Evolutionary conservation across 64 coral and sea anemone species (phyloP).

Genomic region (Trachythela sp.): DNA sequence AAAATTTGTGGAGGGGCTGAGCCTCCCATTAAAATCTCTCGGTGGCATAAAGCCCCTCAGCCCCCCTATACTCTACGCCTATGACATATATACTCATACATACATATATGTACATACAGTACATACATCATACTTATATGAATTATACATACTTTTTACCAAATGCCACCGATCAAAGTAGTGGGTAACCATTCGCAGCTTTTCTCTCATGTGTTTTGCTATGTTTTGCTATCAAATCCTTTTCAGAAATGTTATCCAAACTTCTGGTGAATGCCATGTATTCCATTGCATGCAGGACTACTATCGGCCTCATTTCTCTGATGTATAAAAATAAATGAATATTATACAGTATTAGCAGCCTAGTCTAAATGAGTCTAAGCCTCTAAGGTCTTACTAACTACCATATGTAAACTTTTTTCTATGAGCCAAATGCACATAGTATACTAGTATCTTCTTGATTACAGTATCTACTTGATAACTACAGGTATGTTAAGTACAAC

Average conservation of each 20-base stretch:
- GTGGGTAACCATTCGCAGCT: neutral
- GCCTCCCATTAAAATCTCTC: no score
- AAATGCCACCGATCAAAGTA: conserved; percentile 11
- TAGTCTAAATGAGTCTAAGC: neutral
- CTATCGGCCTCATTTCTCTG: neutral
- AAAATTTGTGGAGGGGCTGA: no score
- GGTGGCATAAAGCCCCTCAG: no score
- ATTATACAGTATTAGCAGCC: neutral
- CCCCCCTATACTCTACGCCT: no score
- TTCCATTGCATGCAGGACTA: conserved; percentile 2
- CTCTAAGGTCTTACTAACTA: neutral
- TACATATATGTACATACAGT: no score
- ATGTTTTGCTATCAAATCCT: neutral
- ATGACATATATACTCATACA: no score
- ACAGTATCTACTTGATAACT: neutral
- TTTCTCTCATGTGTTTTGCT: neutral
- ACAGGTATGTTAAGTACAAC: no score
- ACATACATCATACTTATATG: no score
- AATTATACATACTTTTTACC: neutral
- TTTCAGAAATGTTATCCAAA: neutral
- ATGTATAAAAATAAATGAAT: neutral
- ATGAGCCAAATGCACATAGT: neutral
- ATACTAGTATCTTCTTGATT: neutral
- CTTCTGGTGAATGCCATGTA: neutral
- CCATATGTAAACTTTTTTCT: neutral